These are phyloP conservation scores for Perdita meconis DNA, from an alignment of 2,888 invertebrate genomes.

Conservation along the genomic window DNA sequence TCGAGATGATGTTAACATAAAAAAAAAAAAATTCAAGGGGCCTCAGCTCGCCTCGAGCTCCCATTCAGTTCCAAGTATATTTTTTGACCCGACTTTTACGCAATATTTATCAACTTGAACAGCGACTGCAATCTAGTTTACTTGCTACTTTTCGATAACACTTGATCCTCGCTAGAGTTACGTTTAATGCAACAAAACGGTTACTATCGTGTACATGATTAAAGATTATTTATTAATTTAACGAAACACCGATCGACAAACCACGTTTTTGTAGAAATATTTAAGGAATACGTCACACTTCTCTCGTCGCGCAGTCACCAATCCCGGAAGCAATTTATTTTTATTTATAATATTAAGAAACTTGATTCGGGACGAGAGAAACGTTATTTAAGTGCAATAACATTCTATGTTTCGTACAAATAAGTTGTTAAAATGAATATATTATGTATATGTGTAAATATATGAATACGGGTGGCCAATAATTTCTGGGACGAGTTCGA, in stretches of 20 bases:
- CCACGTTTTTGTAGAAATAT: conserved; percentile 14
- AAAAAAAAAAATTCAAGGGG: neutral
- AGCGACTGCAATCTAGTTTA: conserved; percentile 6
- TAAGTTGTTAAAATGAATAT: conserved; percentile 10
- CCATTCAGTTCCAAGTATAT: conserved; percentile 44
- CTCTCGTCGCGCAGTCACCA: conserved; percentile 12
- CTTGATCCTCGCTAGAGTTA: conserved; percentile 49
- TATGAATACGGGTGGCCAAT: conserved; percentile 10
- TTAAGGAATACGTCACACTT: neutral
- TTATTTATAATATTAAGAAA: conserved; percentile 17
- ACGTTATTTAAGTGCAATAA: conserved; percentile 41
- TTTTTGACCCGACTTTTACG: conserved; percentile 39
- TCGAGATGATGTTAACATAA: conserved; percentile 16
- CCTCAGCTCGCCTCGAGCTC: conserved; percentile 5
- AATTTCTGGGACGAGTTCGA: neutral
- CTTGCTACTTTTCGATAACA: conserved; percentile 26
- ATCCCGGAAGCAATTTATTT: conserved; percentile 36
- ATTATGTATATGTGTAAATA: neutral
- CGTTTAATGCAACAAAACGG: conserved; percentile 16
- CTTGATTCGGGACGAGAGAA: conserved; percentile 2
- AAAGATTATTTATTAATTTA: conserved; percentile 35
- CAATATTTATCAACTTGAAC: conserved; percentile 3
- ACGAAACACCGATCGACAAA: conserved; percentile 18
- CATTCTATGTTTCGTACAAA: conserved; percentile 40
- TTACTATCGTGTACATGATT: conserved; percentile 18